These are phyloP conservation scores for Clarias laeviceps DNA, from an alignment of 2,797 vertebrate genomes.

Conservation along the genomic window DNA sequence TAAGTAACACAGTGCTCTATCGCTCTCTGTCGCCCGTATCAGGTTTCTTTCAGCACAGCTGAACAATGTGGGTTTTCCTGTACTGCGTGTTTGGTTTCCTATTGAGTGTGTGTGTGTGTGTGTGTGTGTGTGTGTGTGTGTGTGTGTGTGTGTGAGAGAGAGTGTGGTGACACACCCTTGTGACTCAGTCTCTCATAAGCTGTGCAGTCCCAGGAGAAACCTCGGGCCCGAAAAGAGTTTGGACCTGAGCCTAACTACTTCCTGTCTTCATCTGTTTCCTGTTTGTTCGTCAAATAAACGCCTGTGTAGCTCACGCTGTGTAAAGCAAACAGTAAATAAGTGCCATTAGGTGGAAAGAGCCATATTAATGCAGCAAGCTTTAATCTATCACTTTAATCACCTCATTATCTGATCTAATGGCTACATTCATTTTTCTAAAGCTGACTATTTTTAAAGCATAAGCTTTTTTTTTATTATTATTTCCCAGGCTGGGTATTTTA, in stretches of 20 bases:
- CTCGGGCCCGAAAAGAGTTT: background rate
- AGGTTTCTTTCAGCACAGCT: background rate
- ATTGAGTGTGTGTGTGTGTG: background rate
- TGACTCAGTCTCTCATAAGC: conserved; percentile 29
- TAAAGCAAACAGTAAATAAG: background rate
- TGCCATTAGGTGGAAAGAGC: background rate
- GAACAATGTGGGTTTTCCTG: conserved; percentile 23
- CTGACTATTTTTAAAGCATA: background rate
- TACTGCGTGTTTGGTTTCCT: conserved; percentile 29
- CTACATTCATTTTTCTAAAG: too few relatives aligned
- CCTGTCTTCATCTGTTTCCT: conserved; percentile 23
- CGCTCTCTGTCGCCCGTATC: background rate
- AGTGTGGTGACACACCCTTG: conserved; percentile 16
- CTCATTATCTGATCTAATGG: background rate
- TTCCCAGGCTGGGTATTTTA: background rate
- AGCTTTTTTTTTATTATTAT: background rate
- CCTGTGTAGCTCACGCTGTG: background rate
- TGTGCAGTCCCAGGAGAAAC: conserved; percentile 14
- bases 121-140: background rate
- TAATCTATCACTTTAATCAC: background rate
- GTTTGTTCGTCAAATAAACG: background rate
- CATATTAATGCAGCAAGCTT: background rate
- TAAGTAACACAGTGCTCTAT: background rate
- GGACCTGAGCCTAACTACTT: conserved; percentile 14
- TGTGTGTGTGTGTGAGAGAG: background rate